Evolutionary conservation across 2,113 vertebrate genomes (phyloP), one percentile per base, ranked within the genome.

Genomic region (Propithecus coquereli): DNA sequence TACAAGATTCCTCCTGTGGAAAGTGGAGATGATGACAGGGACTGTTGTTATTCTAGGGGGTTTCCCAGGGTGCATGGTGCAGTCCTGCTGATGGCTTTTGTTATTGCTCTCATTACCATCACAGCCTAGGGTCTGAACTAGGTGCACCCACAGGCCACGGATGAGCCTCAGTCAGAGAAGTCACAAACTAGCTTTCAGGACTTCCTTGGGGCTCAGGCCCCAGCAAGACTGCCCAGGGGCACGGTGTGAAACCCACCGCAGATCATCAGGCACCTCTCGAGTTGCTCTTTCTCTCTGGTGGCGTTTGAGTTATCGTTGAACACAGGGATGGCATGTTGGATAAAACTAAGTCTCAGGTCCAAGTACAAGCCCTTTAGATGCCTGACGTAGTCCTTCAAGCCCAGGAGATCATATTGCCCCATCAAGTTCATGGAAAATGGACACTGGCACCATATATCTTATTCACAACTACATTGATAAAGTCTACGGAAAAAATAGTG

Each of bases 401-500:
- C 34, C 25, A 4, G 6, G 30, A 77, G 63, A 74, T 70, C 71
- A 52, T 65, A 47, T 57, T 47, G 6, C n/a, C 43, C 52, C 73
- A 50, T 45, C 37, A 91, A 47, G 16, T 45, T 94, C 54, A 70
- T 17, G 7, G 68, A 59, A 79, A 94, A 50, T 43, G 63, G 22
- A 47, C 32, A 10, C 0, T 3, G 16, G 12, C 47, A 30, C 20
- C 2, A 32, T 84, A 57, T 61, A 77, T 96, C 80, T 85, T 66
- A 90, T 59, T 43, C 25, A 27, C 5, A 8, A 12, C 68, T 30
- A 79, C 22, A 47, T 54, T 66, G 88, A 88, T 94, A 82, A 95
- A 74, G 65, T 66, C 94, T 81, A 30, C 20, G 87, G 87, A 96
- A 77, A 87, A 86, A 92, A 90, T 30, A 66, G 92, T 79, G 81